phyloP scores from a whole-genome alignment of 1,140 invertebrate genomes.

The Anoplolepis gracilipes region DNA sequence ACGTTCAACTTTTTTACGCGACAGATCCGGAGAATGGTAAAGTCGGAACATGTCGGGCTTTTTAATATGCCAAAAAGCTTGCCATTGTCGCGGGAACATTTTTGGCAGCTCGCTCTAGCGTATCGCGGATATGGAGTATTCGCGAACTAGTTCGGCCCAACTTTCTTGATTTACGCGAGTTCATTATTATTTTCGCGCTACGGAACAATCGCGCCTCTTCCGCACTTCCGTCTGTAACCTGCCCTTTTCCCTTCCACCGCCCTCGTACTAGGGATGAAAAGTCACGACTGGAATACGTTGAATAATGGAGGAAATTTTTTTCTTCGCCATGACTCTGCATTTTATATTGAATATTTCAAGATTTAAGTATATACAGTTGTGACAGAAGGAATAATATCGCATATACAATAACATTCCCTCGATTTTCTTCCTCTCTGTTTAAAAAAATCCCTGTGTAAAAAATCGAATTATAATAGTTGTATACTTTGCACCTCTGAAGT shows the following conservation, averaged over 20 bases:
- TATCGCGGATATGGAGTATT: conserved; percentile 74
- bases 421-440: too few species aligned
- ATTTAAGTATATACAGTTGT: background rate
- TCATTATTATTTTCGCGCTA: conserved; percentile 84
- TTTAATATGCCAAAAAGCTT: conserved; percentile 82
- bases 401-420: background rate
- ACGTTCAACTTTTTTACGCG: background rate
- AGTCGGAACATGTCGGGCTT: conserved; percentile 28
- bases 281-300: conserved; percentile 40
- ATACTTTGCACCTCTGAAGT: background rate
- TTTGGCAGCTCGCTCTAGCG: conserved; percentile 76
- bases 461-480: background rate
- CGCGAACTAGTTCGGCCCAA: conserved; percentile 81
- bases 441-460: background rate
- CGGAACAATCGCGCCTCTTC: conserved; percentile 78
- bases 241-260: background rate
- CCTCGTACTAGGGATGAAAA: conserved; percentile 34
- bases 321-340: conserved; percentile 7
- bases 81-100: conserved; percentile 73
- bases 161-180: conserved; percentile 84
- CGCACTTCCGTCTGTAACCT: conserved; percentile 34
- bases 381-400: background rate
- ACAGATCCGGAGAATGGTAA: conserved; percentile 10
- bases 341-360: conserved; percentile 32
- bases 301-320: conserved; percentile 63